Base-by-base conservation (phyloP, 2,113 vertebrate genomes). In the Trematomus loennbergii region DNA sequence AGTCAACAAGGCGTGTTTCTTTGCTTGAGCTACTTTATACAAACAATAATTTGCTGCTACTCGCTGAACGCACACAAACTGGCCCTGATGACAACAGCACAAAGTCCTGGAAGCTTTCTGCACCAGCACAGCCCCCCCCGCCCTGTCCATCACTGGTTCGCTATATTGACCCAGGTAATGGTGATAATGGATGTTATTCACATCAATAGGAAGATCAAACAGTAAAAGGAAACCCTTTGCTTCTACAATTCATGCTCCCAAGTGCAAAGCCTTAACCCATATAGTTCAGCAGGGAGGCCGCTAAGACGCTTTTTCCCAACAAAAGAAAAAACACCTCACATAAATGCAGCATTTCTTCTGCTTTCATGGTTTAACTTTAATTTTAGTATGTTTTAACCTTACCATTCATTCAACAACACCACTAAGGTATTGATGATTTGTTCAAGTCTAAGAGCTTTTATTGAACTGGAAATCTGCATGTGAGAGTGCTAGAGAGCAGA, bases 91-190 rank as follows among this genome's bases (percentile, higher is more conserved):
- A 89, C 87, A 89, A 61, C 75, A 83, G 15, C 72, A 84, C 80
- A 85, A 82, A 76, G 79, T 81, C 85, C 83, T 87, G 68, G 70
- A 65, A 86, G 79, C 81, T 79, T 79, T 73, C 77, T 62, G 65
- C 70, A 75, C 64, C 73, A 58, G 64, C 7, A 64, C 60, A 73
- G 36, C 81, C 25, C 18, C 11, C n/a, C 17, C 22, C 46, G 1
- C 65, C 58, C 55, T 59, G 75, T 71, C 78, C 68, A 83, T 57
- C 67, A 17, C 84, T 65, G 73, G 29, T 83, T 66, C 67, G 67
- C 67, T 49, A 5, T 93, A 94, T 94, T 94, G 92, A 94, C 91
- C 91, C 83, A 79, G 43, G 89, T 92, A 93, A 91, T 93, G 91
- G 90, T 88, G 91, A 86, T 93, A 94, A 94, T 94, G 91, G 92